Conservation (phyloP, 1,140 invertebrate species). For the Schmidtea mediterranea region DNA sequence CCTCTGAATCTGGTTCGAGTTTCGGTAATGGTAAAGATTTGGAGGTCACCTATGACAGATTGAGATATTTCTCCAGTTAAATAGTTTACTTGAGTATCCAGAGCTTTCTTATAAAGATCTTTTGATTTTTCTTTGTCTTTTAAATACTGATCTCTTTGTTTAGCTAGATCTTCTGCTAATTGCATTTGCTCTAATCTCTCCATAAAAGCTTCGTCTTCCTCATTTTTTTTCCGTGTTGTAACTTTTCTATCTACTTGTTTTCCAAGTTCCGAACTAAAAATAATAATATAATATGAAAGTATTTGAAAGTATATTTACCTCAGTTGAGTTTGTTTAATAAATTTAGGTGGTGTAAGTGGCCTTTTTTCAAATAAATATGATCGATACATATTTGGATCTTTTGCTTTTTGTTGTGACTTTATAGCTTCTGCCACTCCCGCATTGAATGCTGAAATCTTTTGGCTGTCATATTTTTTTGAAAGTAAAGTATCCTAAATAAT, state of each 20-base stretch:
- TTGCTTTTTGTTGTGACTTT: conserved; percentile 14
- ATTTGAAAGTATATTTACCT: not conserved
- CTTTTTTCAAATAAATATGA: conserved; percentile 23
- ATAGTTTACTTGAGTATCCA: conserved; percentile 18
- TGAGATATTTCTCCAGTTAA: not conserved
- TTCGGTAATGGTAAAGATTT: conserved; percentile 21
- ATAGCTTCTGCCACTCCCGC: conserved; percentile 23
- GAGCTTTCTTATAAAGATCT: conserved; percentile 19
- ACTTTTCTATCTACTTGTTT: conserved; percentile 17
- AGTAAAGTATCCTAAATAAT: conserved; percentile 16
- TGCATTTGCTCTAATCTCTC: conserved; percentile 24
- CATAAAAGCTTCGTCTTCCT: conserved; percentile 21
- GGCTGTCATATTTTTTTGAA: conserved; percentile 16
- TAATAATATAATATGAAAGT: not conserved
- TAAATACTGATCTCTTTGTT: conserved; percentile 21
- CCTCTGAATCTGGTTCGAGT: conserved; percentile 15
- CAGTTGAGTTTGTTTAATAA: conserved; percentile 18
- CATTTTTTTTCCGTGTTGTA: conserved; percentile 11
- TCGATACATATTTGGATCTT: conserved; percentile 17
- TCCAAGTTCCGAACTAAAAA: not conserved
- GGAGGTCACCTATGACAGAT: conserved; percentile 14
- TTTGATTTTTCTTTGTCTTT: conserved; percentile 15
- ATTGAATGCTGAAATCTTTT: conserved; percentile 25
- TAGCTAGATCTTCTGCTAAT: conserved; percentile 24
- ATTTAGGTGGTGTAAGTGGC: conserved; percentile 20